Evolutionary conservation across 2,888 invertebrate genomes (phyloP).

Genomic region (Melanargia galathea): DNA sequence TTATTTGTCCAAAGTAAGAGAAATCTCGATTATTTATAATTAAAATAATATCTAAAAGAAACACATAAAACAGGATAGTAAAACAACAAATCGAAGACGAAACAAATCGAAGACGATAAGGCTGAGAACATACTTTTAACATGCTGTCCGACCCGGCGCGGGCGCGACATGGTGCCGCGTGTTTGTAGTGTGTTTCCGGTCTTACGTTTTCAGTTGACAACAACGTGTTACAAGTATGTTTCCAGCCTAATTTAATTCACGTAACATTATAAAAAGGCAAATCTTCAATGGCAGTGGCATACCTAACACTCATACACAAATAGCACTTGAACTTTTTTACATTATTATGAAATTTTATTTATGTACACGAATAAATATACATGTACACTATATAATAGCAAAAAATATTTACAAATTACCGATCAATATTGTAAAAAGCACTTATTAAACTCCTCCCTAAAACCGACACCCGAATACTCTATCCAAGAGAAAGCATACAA

Average conservation of each 20-base stretch:
- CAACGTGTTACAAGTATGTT: background rate
- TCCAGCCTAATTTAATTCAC: background rate
- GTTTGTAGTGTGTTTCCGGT: background rate
- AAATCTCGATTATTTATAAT: background rate
- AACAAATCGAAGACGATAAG: conserved; percentile 47
- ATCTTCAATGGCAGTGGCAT: conserved; percentile 71
- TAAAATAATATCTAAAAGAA: conserved; percentile 5
- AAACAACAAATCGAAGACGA: conserved; percentile 47
- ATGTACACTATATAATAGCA: conserved; percentile 71
- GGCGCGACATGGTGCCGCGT: background rate
- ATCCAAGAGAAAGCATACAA: conserved; percentile 47
- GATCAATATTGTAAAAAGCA: conserved; percentile 71
- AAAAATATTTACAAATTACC: conserved; percentile 77
- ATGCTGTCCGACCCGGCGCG: background rate
- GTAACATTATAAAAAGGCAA: conserved; percentile 51
- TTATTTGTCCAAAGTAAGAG: background rate
- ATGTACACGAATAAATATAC: conserved; percentile 63
- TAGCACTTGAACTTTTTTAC: conserved; percentile 68
- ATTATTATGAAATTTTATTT: conserved; percentile 58
- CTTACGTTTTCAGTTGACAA: background rate
- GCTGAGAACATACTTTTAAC: background rate
- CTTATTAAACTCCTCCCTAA: conserved; percentile 61
- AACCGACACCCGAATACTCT: conserved; percentile 53
- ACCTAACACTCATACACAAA: conserved; percentile 73
- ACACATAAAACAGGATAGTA: background rate